Base-by-base conservation (phyloP, 1,140 invertebrate species). In the Drosophila obscura region DNA sequence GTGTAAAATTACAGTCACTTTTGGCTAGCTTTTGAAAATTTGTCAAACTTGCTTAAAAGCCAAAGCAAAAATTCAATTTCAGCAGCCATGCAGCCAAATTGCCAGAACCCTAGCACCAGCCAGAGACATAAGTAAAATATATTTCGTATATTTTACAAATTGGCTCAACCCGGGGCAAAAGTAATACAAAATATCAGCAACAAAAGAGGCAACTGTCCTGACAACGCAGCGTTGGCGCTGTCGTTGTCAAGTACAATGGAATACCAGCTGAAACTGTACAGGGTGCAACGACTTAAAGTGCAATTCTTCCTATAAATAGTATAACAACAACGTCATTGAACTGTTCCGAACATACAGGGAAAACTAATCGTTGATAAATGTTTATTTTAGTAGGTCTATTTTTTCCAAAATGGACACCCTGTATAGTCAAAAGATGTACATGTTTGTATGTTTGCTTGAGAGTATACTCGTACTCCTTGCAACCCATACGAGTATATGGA, bases 121-220 rank as follows among this genome's bases (percentile, higher is more conserved):
- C 51, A 46, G 60, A 72, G 62, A 82, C 73, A 76, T 76, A 78
- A 74, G 65, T 74, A 77, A 67, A 66, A 81, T 81, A 80, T 73
- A 81, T 77, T 60, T 80, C 67, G 63, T 75, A 63, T 83, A 82
- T 87, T 87, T 87, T 87, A 88, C 75, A 87, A 87, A 87, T 87
- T 87, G 82, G 83, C 78, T 87, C 56, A 77, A 64, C 77, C 51
- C 60, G 57, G 67, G 73, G 61, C 80, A 83, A 45, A 50, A 69
- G 48, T 60, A 58, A 60, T 48, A 50, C 26, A 49, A 43, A 69
- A 53, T 46, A 69, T 48, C 50, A 73, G 48, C 62, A 66, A 67
- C 67, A 77, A 63, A n/a, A 73, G 67, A 46, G 63, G 46, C 60
- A 75, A 81, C 61, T 72, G 65, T 82, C 82, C 78, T 85, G 74